These are phyloP conservation scores for Scalopus aquaticus DNA, from an alignment of 2,113 vertebrate species.

Conservation along the genomic window DNA sequence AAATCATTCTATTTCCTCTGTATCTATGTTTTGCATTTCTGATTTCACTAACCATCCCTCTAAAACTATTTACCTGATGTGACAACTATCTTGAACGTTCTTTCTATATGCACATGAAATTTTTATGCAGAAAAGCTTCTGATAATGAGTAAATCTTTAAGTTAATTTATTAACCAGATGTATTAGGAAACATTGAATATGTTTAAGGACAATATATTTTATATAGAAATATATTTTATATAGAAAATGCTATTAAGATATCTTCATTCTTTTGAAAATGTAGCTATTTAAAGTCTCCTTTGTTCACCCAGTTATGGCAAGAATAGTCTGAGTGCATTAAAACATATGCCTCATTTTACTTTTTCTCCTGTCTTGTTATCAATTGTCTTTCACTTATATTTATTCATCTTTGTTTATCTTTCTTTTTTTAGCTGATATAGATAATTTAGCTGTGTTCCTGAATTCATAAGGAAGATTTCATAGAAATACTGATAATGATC, in stretches of 20 bases:
- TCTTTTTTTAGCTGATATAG: background rate
- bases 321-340: background rate
- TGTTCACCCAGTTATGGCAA: background rate
- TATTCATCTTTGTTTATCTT: slow-evolving; percentile 16
- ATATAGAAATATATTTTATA: background rate
- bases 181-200: background rate
- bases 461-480: background rate
- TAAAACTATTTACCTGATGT: background rate
- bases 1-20: background rate
- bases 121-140: background rate
- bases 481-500: slow-evolving; percentile 8
- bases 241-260: background rate
- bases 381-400: background rate
- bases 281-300: background rate
- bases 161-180: background rate
- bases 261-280: background rate
- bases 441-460: slow-evolving; percentile 15
- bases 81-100: background rate
- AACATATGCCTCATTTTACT: slow-evolving; percentile 25
- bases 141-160: background rate
- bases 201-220: too few relatives aligned
- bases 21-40: background rate
- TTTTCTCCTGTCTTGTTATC: background rate
- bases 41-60: background rate
- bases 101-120: background rate